Base-by-base conservation (phyloP, 2,888 invertebrate species). In the Aspidapion aeneum region DNA sequence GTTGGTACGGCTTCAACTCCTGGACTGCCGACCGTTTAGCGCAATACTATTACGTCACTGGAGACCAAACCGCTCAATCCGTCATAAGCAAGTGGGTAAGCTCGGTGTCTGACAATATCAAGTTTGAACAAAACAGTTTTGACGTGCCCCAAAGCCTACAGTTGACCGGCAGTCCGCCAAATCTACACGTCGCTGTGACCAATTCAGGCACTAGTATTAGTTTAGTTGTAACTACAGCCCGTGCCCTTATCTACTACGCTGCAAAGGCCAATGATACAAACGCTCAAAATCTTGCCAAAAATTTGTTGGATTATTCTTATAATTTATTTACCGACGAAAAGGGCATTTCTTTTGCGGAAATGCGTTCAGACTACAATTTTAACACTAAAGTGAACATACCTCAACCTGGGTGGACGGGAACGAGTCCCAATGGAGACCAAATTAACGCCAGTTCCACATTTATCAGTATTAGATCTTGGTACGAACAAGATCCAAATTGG, bases 21-120 rank as follows among this genome's bases (percentile, higher is more conserved):
- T 71, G 71, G 71, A 66, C 71, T 18, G 66, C 63, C 2, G 71
- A 71, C 54, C 65, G 71, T 49, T 60, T 71, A 18, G 71, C 71
- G 2, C 71, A 71, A 60, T 71, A 69, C 35, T 71, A 71, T 50
- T 71, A 71, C 55, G 59, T 71, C 17, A 69, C 66, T 22, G 70
- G 70, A 16, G 70, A 71, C 57, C 52, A 63, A 12, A 69, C 55
- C 21, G 69, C 68, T 18, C 64, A 71, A 63, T 17, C 57, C 18
- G 63, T 69, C 57, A 18, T 71, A 50, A 68, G 68, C 58, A 70
- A 70, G 63, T 71, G 71, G 71, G 63, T 67, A 18, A 57, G 50
- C 17, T 71, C 70, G 71, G 61, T 68, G 1, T 50, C 68, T 19
- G 20, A 49, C 1, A 65, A 69, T 48, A 67, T 62, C 7, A 58